phyloP scores from a whole-genome alignment of 2,888 invertebrate genomes.

The Coelopa pilipes region DNA sequence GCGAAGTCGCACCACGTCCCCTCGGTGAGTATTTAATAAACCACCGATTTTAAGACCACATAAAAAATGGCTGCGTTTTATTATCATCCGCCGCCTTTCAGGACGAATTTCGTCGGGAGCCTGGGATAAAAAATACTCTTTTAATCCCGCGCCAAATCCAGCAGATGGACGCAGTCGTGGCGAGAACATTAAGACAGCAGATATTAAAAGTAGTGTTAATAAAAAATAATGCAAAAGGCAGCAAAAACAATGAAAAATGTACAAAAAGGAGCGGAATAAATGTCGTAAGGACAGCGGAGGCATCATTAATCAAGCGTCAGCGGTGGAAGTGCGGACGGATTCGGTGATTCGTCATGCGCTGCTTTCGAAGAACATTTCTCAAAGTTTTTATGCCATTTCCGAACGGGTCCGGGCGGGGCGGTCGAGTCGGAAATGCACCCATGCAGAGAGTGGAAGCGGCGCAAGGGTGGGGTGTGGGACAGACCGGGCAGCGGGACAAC shows the following conservation, averaged over 20 bases:
- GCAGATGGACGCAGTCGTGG: conserved; percentile 28
- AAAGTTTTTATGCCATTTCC: conserved; percentile 19
- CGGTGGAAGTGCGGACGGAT: conserved; percentile 29
- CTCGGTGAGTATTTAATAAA: conserved; percentile 24
- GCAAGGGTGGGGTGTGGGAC: background rate
- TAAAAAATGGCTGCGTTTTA: conserved; percentile 15
- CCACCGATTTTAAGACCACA: conserved; percentile 18
- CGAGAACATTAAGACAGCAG: conserved; percentile 24
- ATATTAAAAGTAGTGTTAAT: conserved; percentile 14
- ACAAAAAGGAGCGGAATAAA: conserved; percentile 6
- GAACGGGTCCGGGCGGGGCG: too few relatives aligned
- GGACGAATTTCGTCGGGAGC: background rate
- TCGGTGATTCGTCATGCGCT: conserved; percentile 33
- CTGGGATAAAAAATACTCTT: conserved; percentile 2
- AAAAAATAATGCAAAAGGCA: conserved; percentile 13
- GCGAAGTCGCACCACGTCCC: too few relatives aligned
- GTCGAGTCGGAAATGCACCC: background rate
- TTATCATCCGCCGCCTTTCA: background rate
- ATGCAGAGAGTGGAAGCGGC: background rate
- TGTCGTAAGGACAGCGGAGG: conserved; percentile 12
- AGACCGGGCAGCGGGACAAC: background rate
- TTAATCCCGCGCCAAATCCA: conserved; percentile 21
- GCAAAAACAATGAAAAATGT: conserved; percentile 6
- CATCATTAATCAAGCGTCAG: conserved; percentile 25
- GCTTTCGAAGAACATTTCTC: conserved; percentile 32